Conservation (phyloP, 2,797 vertebrate genomes). For the Pteronotus mesoamericanus region DNA sequence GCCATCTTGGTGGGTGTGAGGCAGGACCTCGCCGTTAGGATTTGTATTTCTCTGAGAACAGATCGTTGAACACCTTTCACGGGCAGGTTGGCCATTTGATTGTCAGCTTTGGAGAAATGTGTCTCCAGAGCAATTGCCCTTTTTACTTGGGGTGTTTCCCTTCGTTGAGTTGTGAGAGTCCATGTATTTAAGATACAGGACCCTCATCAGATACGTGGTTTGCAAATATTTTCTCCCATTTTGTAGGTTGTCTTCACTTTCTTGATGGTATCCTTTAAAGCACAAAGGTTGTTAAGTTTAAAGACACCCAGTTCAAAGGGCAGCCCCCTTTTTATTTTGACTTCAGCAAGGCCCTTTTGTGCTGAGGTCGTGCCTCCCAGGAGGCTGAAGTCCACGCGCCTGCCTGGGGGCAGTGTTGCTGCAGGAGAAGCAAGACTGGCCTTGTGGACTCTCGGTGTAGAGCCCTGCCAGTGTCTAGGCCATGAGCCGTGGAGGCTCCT, state of each 20-base stretch:
- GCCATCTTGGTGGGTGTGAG: neutral
- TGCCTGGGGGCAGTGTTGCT: neutral
- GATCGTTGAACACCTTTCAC: rapidly evolving
- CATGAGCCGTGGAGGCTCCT: neutral
- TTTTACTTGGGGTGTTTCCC: neutral
- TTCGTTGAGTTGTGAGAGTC: no score
- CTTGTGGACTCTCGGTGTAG: no score
- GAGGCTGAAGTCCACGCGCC: neutral
- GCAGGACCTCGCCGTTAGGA: rapidly evolving
- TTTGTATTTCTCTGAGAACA: rapidly evolving
- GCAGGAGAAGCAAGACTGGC: rapidly evolving
- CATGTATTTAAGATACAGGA: rapidly evolving
- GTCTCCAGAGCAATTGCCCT: rapidly evolving
- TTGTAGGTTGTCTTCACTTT: rapidly evolving
- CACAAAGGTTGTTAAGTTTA: rapidly evolving
- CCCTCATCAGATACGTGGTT: rapidly evolving
- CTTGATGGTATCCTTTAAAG: rapidly evolving
- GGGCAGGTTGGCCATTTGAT: rapidly evolving
- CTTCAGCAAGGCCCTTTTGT: neutral
- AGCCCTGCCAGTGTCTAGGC: neutral
- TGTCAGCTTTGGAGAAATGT: rapidly evolving
- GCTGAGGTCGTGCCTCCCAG: rapidly evolving
- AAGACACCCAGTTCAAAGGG: rapidly evolving
- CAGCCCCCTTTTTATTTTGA: rapidly evolving
- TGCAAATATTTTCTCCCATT: neutral